These are phyloP conservation scores for Hymenopus coronatus DNA, from an alignment of 2,888 invertebrate genomes.

Conservation along the genomic window DNA sequence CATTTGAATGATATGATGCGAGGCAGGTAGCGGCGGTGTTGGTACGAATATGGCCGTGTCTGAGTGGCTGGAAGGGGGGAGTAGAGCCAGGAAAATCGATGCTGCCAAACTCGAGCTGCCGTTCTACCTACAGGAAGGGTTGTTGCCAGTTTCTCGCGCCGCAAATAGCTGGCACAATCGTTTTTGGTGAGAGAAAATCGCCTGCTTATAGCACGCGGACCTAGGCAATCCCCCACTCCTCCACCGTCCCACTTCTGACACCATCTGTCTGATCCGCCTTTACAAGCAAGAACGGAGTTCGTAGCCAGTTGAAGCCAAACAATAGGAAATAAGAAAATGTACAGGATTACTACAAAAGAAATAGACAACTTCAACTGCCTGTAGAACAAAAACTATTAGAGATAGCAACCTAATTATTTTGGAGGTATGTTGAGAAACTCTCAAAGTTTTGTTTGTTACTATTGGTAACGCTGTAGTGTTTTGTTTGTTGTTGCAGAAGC, in stretches of 20 bases:
- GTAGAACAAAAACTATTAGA: no score
- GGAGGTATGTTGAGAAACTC: no score
- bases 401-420: no score
- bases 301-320: neutral
- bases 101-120: neutral
- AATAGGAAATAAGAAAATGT: no score
- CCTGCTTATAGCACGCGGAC: neutral
- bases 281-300: neutral
- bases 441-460: no score
- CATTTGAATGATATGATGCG: neutral
- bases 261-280: neutral
- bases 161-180: neutral
- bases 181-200: neutral
- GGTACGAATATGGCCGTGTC: conserved; percentile 1
- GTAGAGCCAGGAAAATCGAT: neutral
- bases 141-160: neutral
- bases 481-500: no score
- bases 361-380: no score
- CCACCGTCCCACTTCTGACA: neutral
- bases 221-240: no score
- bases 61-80: neutral
- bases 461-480: no score
- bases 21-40: neutral
- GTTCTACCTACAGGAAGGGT: neutral
- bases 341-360: no score